phyloP scores from a whole-genome alignment of 2,888 invertebrate genomes.

The Ochropleura leucogaster region DNA sequence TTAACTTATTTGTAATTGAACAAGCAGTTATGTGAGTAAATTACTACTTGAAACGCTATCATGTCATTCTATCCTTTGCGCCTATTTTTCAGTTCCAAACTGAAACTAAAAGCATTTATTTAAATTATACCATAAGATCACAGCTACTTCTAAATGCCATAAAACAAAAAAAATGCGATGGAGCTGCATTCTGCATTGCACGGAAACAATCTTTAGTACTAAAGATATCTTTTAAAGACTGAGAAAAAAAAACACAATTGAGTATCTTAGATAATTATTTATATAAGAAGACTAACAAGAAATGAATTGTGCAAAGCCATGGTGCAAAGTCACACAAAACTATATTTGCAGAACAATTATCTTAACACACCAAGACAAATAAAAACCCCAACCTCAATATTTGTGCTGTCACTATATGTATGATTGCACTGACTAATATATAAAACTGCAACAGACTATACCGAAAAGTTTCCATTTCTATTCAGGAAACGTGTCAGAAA shows the following conservation, averaged over 20 bases:
- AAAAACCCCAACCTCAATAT: conserved; percentile 29
- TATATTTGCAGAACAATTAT: conserved; percentile 18
- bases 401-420: not conserved
- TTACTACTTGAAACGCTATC: conserved; percentile 1
- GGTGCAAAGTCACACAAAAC: conserved; percentile 13
- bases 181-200: too few species aligned
- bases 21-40: conserved; percentile 28
- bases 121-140: too few species aligned
- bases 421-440: not conserved
- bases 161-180: too few species aligned
- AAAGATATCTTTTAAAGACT: not conserved
- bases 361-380: conserved; percentile 28
- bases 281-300: not conserved
- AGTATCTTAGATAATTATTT: not conserved
- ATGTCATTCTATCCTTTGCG: too few species aligned
- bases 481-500: conserved; percentile 44
- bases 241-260: not conserved
- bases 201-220: not conserved
- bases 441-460: conserved; percentile 15
- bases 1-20: conserved; percentile 51
- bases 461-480: conserved; percentile 20
- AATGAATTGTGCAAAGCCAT: not conserved
- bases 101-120: too few species aligned
- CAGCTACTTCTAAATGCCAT: too few species aligned
- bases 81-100: too few species aligned